Percentiles rank a stretch among this genome's conserved stretches.
Evolutionary conservation across 2,797 vertebrate species (phyloP).

Genomic region (Darevskia nairensis): DNA sequence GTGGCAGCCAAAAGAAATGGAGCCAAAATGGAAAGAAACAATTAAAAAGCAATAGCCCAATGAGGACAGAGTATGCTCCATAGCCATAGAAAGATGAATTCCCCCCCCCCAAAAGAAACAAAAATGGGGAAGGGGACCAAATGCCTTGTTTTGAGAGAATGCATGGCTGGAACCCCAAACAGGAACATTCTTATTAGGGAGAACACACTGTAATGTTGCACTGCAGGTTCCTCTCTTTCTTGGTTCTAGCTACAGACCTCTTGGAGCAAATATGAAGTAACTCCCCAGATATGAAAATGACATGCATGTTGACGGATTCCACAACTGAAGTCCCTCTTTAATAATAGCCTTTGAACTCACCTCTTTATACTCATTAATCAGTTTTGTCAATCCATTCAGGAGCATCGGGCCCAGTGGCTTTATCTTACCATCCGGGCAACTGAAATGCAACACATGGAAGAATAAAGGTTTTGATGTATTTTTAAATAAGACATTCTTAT

Average conservation of each 20-base stretch:
- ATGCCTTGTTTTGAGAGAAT: background rate
- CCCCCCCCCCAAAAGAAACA: background rate
- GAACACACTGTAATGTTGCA: background rate
- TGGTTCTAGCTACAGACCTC: background rate
- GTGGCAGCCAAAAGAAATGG: background rate
- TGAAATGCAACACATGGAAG: slow-evolving; percentile 73
- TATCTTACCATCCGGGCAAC: slow-evolving; percentile 95
- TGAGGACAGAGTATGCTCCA: background rate
- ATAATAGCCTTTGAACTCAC: slow-evolving; percentile 76
- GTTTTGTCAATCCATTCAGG: slow-evolving; percentile 96
- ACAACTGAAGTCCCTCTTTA: background rate
- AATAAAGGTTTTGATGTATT: slow-evolving; percentile 21
- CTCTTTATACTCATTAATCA: slow-evolving; percentile 99
- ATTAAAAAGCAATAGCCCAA: background rate
- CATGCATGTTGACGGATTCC: background rate
- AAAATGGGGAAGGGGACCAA: background rate
- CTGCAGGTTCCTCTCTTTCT: background rate
- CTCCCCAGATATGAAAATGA: background rate
- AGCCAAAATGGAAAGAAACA: background rate
- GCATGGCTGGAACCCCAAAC: background rate
- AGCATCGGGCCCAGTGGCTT: slow-evolving; percentile 97
- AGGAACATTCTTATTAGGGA: background rate
- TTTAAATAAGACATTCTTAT: background rate
- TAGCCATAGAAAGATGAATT: background rate
- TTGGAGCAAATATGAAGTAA: background rate